These are phyloP conservation scores for Scrobipalpa costella DNA, from an alignment of 2,888 invertebrate genomes.

Conservation along the genomic window DNA sequence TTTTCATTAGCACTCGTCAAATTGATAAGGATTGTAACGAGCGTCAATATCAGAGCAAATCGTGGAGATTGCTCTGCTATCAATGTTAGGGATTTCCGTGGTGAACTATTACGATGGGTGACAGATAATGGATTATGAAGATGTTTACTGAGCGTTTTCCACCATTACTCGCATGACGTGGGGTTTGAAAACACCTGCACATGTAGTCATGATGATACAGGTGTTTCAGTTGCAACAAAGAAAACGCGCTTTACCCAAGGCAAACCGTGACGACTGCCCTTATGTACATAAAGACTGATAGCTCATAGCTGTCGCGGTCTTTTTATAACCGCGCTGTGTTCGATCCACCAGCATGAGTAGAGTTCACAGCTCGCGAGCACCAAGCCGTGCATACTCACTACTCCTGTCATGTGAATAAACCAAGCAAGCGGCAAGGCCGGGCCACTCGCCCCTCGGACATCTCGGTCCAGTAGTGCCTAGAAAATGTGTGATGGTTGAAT, in stretches of 20 bases:
- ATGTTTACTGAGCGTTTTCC: not conserved
- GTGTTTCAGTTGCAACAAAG: not conserved
- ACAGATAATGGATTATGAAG: not conserved
- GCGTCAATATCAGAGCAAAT: too few relatives aligned
- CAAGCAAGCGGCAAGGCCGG: not conserved
- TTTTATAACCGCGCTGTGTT: too few relatives aligned
- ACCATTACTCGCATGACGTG: not conserved
- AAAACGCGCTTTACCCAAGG: not conserved
- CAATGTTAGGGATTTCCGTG: not conserved
- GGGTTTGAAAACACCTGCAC: not conserved
- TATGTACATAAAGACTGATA: not conserved
- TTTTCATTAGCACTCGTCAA: too few relatives aligned
- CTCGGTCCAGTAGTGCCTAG: too few relatives aligned
- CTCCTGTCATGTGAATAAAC: conserved; percentile 4
- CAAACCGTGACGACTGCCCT: not conserved
- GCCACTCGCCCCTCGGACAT: not conserved
- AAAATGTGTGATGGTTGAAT: too few relatives aligned
- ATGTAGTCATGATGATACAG: not conserved
- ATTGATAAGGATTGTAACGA: too few relatives aligned
- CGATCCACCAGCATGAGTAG: too few relatives aligned
- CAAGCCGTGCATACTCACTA: not conserved
- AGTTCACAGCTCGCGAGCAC: conserved; percentile 3
- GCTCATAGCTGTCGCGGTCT: too few relatives aligned
- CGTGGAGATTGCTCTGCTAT: too few relatives aligned
- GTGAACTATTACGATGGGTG: not conserved